A percentile compares a stretch with the other conserved stretches of the same genome.
These are phyloP conservation scores for Musca domestica DNA, from an alignment of 1,140 invertebrate species.

Conservation along the genomic window DNA sequence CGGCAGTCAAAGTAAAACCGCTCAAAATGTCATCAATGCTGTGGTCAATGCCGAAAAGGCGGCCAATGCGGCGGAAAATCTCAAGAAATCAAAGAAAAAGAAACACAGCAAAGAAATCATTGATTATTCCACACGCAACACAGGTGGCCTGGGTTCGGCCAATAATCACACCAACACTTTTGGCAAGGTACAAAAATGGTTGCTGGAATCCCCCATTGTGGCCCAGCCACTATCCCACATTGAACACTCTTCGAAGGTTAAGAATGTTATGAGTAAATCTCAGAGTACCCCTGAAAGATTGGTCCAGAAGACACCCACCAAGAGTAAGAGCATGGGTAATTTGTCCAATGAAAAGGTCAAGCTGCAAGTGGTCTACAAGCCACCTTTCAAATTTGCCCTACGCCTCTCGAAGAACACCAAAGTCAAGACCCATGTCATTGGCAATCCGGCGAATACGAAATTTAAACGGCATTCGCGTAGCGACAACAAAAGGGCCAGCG, in stretches of 20 bases:
- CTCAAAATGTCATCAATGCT: conserved; percentile 3
- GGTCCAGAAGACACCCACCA: conserved; percentile 47
- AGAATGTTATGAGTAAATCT: conserved; percentile 50
- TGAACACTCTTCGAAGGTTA: conserved; percentile 57
- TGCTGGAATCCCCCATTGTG: conserved; percentile 67
- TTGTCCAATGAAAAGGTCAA: conserved; percentile 64
- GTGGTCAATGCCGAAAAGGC: conserved; percentile 32
- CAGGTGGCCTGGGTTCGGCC: conserved; percentile 44
- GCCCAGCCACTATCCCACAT: conserved; percentile 60
- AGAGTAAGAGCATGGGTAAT: conserved; percentile 49
- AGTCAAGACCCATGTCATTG: conserved; percentile 58
- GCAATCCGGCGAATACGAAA: conserved; percentile 28
- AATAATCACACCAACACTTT: conserved; percentile 73
- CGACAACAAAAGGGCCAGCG: not conserved
- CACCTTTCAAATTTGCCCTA: conserved; percentile 79
- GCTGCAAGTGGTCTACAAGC: conserved; percentile 80
- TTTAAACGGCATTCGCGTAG: conserved; percentile 21
- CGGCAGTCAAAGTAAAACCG: conserved; percentile 8
- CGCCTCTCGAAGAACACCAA: conserved; percentile 68
- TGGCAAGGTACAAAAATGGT: conserved; percentile 79
- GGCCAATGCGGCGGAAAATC: conserved; percentile 53
- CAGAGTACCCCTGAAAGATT: conserved; percentile 48
- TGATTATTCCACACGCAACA: conserved; percentile 60
- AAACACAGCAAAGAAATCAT: conserved; percentile 71
- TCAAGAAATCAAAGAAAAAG: conserved; percentile 54